Evolutionary conservation across 2,797 vertebrate genomes (phyloP).

Genomic region (Enoplosus armatus): DNA sequence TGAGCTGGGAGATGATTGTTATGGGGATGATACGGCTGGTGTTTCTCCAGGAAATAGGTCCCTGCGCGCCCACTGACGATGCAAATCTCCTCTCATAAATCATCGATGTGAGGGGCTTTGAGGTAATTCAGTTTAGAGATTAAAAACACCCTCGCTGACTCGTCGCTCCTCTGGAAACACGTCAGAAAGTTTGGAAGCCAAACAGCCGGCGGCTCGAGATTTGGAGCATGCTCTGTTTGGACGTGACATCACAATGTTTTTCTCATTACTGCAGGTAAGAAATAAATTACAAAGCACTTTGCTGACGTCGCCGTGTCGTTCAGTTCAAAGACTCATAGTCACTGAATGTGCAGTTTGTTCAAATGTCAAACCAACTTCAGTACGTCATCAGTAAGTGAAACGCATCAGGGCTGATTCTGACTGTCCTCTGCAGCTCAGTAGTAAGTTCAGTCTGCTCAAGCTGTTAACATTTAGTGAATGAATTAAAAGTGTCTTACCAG

Average conservation of each 20-base stretch:
- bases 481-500: no score
- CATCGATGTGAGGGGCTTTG: conserved; percentile 18
- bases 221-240: not conserved
- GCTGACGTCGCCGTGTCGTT: not conserved
- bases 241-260: not conserved
- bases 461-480: no score
- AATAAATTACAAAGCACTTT: not conserved
- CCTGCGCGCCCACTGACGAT: conserved; percentile 25
- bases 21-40: conserved; percentile 20
- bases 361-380: no score
- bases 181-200: conserved; percentile 14
- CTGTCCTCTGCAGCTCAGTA: not conserved
- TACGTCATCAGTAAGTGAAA: no score
- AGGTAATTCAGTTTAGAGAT: conserved; percentile 39
- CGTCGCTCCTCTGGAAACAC: conserved; percentile 15
- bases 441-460: not conserved
- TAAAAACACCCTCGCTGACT: conserved; percentile 25
- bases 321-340: no score
- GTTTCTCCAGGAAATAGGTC: conserved; percentile 48
- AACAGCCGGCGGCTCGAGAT: not conserved
- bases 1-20: conserved; percentile 41
- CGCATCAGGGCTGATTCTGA: not conserved
- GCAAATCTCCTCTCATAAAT: conserved; percentile 51
- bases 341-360: no score
- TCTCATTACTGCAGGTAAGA: not conserved